Evolutionary conservation across 2,113 vertebrate species (phyloP).

Genomic region (Strix aluco): DNA sequence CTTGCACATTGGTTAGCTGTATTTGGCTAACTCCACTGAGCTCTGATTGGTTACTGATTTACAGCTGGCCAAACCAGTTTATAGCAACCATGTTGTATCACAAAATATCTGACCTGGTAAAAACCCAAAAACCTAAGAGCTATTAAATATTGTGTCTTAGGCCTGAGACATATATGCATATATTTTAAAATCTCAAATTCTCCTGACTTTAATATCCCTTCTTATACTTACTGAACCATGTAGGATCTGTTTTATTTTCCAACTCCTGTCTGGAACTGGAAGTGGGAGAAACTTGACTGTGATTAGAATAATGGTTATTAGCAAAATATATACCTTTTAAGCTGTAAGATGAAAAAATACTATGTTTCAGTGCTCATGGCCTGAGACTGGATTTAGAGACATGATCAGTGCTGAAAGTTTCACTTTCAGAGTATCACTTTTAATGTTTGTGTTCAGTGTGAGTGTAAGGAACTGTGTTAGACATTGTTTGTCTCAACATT

Average conservation of each 20-base stretch:
- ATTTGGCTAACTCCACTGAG: not conserved
- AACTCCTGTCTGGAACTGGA: not conserved
- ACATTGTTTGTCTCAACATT: too few relatives aligned
- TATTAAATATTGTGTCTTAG: not conserved
- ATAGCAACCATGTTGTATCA: not conserved
- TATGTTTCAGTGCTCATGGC: not conserved
- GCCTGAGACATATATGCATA: not conserved
- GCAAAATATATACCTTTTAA: not conserved
- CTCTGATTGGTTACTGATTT: not conserved
- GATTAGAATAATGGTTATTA: not conserved
- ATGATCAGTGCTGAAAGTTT: not conserved
- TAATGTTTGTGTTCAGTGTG: fast-evolving
- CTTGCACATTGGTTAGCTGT: not conserved
- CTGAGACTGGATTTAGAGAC: not conserved
- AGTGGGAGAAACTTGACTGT: not conserved
- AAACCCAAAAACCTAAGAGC: not conserved
- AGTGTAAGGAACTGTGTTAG: too few relatives aligned
- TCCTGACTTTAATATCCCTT: not conserved
- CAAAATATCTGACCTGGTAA: not conserved
- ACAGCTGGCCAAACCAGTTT: not conserved
- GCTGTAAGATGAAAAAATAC: not conserved
- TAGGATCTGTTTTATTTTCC: not conserved
- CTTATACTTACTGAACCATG: not conserved
- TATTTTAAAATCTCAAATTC: not conserved
- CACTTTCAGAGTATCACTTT: not conserved